Evolutionary conservation across 2,888 invertebrate genomes (phyloP).

Genomic region (Drosophila picticornis): DNA sequence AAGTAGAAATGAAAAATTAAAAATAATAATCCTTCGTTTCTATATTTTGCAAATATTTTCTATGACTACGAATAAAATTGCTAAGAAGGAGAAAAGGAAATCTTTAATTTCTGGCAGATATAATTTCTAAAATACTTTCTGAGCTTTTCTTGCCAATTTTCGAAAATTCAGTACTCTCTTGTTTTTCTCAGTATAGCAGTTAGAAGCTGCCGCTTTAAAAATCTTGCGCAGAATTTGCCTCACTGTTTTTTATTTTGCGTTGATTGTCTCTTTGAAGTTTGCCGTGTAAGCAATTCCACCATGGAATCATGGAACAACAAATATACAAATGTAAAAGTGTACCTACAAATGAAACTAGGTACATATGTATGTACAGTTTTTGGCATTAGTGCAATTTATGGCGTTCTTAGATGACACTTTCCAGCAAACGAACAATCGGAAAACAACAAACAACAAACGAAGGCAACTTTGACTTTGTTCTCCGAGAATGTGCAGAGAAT

Average conservation of each 20-base stretch:
- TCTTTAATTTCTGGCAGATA: background rate
- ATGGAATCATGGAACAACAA: background rate
- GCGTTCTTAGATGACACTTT: slow-evolving; percentile 61
- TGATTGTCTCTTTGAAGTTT: slow-evolving; percentile 70
- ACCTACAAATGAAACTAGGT: slow-evolving; percentile 29
- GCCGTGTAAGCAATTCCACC: slow-evolving; percentile 32
- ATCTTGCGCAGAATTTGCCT: slow-evolving; percentile 12
- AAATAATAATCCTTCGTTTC: background rate
- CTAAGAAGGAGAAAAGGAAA: background rate
- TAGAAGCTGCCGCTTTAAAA: slow-evolving; percentile 4
- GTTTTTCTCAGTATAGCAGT: background rate
- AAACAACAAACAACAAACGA: slow-evolving; percentile 37
- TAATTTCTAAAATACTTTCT: background rate
- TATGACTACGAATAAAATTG: background rate
- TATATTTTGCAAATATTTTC: background rate
- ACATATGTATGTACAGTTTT: slow-evolving; percentile 17
- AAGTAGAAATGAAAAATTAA: background rate
- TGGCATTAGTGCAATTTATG: slow-evolving; percentile 59
- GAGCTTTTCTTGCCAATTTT: background rate
- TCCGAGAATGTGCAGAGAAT: background rate
- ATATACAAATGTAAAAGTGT: background rate
- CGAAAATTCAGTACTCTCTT: background rate
- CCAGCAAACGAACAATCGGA: slow-evolving; percentile 59
- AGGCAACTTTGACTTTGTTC: slow-evolving; percentile 42
- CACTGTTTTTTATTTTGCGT: slow-evolving; percentile 56